These are phyloP conservation scores for Marmota monax DNA, from an alignment of 2,113 vertebrate species.

Conservation along the genomic window DNA sequence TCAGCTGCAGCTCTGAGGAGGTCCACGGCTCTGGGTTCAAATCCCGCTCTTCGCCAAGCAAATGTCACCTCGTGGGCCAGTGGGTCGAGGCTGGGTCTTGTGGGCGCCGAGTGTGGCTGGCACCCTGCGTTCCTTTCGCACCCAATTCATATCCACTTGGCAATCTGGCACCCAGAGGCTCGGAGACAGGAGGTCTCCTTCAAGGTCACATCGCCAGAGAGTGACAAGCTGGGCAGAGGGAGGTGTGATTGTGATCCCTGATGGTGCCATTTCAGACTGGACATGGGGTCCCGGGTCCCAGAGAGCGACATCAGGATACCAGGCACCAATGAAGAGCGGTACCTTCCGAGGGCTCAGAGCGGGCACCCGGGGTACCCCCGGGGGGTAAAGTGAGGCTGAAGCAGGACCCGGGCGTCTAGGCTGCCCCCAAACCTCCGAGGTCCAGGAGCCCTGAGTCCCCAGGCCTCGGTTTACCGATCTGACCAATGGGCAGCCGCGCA, in stretches of 20 bases:
- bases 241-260: neutral
- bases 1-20: neutral
- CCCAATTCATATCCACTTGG: neutral
- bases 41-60: neutral
- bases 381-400: neutral
- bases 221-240: neutral
- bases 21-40: neutral
- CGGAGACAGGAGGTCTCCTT: rapidly evolving
- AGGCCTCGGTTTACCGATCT: constrained; percentile 51
- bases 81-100: neutral
- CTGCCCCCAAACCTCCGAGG: neutral
- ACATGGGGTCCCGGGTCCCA: rapidly evolving
- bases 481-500: neutral
- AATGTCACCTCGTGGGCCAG: neutral
- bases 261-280: neutral
- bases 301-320: rapidly evolving
- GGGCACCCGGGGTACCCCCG: no score
- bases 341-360: neutral
- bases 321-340: neutral
- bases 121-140: neutral
- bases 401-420: no score
- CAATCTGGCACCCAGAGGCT: neutral
- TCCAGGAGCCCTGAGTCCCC: neutral
- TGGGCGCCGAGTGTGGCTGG: neutral
- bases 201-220: neutral